Percentiles rank a stretch among this genome's conserved stretches.
phyloP scores from a whole-genome alignment of 2,113 vertebrate genomes.

The Scartelaos histophorus region DNA sequence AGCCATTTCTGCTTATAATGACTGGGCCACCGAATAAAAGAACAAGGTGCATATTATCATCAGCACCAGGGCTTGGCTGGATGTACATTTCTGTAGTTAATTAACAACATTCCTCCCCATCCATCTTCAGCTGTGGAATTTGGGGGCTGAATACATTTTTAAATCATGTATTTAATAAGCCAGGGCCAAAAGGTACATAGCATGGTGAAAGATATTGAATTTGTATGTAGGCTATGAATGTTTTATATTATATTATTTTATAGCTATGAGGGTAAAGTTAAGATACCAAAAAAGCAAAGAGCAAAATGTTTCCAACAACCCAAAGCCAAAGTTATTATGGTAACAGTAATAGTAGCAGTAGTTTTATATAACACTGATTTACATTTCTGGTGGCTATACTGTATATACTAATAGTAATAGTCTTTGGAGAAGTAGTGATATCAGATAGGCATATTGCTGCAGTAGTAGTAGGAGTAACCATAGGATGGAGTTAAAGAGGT shows the following conservation, averaged over 20 bases:
- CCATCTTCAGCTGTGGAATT: neutral
- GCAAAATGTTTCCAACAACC: neutral
- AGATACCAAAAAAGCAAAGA: neutral
- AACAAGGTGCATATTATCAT: slow-evolving; percentile 25
- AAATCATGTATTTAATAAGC: neutral
- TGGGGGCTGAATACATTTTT: neutral
- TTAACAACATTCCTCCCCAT: slow-evolving; percentile 16
- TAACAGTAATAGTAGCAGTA: neutral
- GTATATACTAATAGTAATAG: neutral
- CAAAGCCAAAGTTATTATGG: neutral
- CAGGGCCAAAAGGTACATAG: neutral
- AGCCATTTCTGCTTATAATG: slow-evolving; percentile 13
- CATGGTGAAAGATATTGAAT: neutral
- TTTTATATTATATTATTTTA: neutral
- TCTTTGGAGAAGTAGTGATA: too few species aligned
- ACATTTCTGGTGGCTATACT: neutral
- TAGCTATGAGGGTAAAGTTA: neutral
- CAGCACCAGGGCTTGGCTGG: neutral
- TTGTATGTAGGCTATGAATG: neutral
- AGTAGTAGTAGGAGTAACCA: too few species aligned
- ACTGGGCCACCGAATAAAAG: neutral
- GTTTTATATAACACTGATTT: neutral
- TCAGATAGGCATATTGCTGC: too few species aligned
- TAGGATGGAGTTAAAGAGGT: too few species aligned
- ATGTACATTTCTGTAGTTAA: slow-evolving; percentile 10